These are phyloP conservation scores for Desmodus rotundus DNA, from an alignment of 2,113 vertebrate species.

Conservation along the genomic window DNA sequence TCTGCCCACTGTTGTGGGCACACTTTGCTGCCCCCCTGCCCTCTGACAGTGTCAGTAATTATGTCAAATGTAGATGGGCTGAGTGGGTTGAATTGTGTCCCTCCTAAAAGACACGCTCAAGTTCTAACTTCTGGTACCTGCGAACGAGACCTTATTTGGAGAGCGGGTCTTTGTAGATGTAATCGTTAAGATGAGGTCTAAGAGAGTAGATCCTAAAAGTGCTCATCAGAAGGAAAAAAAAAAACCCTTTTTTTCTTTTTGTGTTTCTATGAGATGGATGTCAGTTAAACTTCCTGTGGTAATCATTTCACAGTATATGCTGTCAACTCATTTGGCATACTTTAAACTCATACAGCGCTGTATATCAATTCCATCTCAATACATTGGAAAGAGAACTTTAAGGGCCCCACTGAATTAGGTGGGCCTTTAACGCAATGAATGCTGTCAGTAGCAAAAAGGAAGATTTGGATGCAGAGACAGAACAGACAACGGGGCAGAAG, in stretches of 20 bases:
- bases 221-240: not conserved
- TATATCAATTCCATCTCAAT: not conserved
- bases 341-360: not conserved
- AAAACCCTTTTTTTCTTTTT: not conserved
- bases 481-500: not conserved
- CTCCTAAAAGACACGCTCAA: not conserved
- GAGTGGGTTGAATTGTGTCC: not conserved
- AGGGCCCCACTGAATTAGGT: not conserved
- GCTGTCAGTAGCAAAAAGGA: not conserved
- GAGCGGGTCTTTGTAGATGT: not conserved
- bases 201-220: not conserved
- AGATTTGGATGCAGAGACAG: not conserved
- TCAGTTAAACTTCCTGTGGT: not conserved
- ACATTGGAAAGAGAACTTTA: not conserved
- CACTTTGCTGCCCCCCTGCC: fast-evolving
- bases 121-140: not conserved
- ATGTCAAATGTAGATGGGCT: not conserved
- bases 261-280: not conserved
- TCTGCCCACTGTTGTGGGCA: not conserved
- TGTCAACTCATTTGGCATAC: not conserved
- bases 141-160: not conserved
- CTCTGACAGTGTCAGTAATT: not conserved
- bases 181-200: not conserved
- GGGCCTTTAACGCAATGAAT: not conserved
- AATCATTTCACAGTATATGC: not conserved